Percentiles rank a stretch among this genome's conserved stretches.
These are phyloP conservation scores for Trichomalopsis sarcophagae DNA, from an alignment of 1,140 invertebrate species.

Conservation along the genomic window DNA sequence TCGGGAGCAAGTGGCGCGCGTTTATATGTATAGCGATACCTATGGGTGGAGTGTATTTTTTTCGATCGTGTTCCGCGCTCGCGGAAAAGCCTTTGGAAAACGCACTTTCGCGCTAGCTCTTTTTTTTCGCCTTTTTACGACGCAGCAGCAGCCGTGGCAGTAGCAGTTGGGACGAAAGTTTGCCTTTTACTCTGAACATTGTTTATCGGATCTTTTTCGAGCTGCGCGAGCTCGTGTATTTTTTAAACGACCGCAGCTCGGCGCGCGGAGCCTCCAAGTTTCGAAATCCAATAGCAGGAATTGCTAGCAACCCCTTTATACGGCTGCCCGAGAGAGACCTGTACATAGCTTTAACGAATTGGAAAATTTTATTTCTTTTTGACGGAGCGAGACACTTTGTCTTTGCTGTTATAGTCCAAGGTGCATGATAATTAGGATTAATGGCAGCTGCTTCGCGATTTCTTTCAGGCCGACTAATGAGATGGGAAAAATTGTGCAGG, in stretches of 20 bases:
- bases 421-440: constrained; percentile 28
- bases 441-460: background rate
- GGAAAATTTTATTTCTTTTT: background rate
- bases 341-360: background rate
- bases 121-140: background rate
- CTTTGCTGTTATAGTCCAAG: background rate
- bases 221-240: background rate
- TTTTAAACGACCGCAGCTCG: background rate
- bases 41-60: background rate
- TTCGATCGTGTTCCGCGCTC: background rate
- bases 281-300: background rate
- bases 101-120: background rate
- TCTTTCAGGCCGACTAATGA: constrained; percentile 28
- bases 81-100: background rate
- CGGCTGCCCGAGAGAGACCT: background rate
- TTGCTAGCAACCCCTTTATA: background rate
- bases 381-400: background rate
- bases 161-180: background rate
- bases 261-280: background rate
- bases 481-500: constrained; percentile 7
- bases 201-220: background rate
- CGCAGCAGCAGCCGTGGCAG: background rate
- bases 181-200: background rate
- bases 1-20: no score
- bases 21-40: no score